These are phyloP conservation scores for Bergia puertoricense DNA, from an alignment of 92 coral and sea anemone genomes.

Conservation along the genomic window DNA sequence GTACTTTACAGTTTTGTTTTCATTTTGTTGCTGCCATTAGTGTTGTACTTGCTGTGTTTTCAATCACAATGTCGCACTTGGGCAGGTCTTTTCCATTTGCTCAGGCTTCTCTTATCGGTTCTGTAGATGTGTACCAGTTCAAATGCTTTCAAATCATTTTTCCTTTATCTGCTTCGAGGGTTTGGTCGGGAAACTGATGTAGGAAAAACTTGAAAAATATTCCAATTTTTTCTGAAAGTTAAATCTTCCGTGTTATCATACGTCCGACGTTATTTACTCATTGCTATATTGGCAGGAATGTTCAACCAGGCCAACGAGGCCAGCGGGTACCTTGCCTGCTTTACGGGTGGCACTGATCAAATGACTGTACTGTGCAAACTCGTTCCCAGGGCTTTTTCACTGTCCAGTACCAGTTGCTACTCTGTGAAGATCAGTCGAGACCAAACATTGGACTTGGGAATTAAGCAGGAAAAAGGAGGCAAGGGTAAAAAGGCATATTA, in stretches of 20 bases:
- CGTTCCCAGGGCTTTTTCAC: background rate
- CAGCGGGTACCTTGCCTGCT: constrained; percentile 17
- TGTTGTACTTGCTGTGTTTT: background rate
- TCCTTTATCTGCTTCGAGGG: background rate
- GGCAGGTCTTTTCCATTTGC: background rate
- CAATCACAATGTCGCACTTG: background rate
- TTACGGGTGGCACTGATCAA: constrained; percentile 21
- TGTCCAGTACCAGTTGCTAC: background rate
- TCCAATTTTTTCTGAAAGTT: background rate
- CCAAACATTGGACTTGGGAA: too few species aligned
- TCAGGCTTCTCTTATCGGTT: background rate
- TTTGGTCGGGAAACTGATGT: background rate
- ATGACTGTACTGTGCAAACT: background rate
- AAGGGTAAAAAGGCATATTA: too few species aligned
- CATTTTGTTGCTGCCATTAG: background rate
- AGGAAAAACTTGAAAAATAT: background rate
- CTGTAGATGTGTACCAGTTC: too few species aligned
- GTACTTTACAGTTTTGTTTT: background rate
- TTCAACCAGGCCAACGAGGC: constrained; percentile 9
- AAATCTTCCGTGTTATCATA: constrained; percentile 1
- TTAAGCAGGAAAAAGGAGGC: too few species aligned
- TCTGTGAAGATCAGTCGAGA: background rate
- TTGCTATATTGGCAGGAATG: constrained; percentile 29
- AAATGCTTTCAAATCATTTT: background rate
- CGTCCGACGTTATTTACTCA: constrained; percentile 10